Base-by-base conservation (phyloP, 2,888 invertebrate genomes). In the Nemapogon koenigi region DNA sequence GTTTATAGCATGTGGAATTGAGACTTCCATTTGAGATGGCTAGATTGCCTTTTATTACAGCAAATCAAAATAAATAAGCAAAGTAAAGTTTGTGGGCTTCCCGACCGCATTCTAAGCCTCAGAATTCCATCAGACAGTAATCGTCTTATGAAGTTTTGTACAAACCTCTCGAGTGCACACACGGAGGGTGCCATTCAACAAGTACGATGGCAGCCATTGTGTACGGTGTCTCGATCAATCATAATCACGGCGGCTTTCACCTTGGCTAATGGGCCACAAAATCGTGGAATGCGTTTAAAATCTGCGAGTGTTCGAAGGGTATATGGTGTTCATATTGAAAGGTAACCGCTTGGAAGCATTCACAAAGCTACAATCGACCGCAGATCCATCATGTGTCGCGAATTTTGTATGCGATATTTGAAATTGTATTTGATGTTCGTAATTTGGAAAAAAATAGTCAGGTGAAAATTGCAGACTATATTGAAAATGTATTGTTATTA, bases 231-330 rank as follows among this genome's bases (percentile, higher is more conserved):
- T 47, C 66, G 58, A 79, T 79, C 76, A 72, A 78, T 79, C 78
- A 79, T 75, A 79, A 76, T 76, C 71, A 75, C 60, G 49, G 69
- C 59, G 63, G 70, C 72, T 75, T 78, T 76, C 73, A 73, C 70
- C 59, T 69, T 65, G 62, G 59, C 72, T 75, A 79, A 79, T 79
- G 78, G 73, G 53, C 62, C 78, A 69, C 73, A 57, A 75, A 76
- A 78, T 71, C 66, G 63, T 48, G 62, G 65, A 61, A 64, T 73
- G 66, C 70, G 75, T 73, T 76, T 73, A 72, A 76, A 78, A 73
- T 67, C 69, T 64, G 66, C 63, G 62, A 65, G 57, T 57, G 59
- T 56, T 62, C 53, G 59, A 55, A 54, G 49, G 52, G 33, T 19
- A 33, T n/a, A n/a, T 19, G 33, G 17, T 31, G 31, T 10, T 19